Percentiles rank a stretch among this genome's conserved stretches.
Evolutionary conservation across 2,113 vertebrate genomes (phyloP).

Genomic region (mouse (Mus musculus)): GRCm39 chr8:42040501-42041000

Average conservation of each 20-base stretch:
- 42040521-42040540: too few species aligned
- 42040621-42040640: constrained; percentile 1
- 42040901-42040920: not conserved
- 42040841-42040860: not conserved
- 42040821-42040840: fast-evolving
- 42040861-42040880: not conserved
- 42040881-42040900: not conserved
- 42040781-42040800: not conserved
- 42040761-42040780: not conserved
- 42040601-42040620: too few species aligned
- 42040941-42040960: not conserved
- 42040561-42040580: too few species aligned
- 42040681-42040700: not conserved
- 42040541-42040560: too few species aligned
- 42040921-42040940: not conserved
- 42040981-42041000: not conserved
- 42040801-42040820: not conserved
- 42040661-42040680: not conserved
- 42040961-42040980: not conserved
- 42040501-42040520: too few species aligned
- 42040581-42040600: too few species aligned
- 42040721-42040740: not conserved
- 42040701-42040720: not conserved
- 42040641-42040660: not conserved
- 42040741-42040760: not conserved